Conservation (phyloP, 2,888 invertebrate genomes). For the Apotomis capreana region DNA sequence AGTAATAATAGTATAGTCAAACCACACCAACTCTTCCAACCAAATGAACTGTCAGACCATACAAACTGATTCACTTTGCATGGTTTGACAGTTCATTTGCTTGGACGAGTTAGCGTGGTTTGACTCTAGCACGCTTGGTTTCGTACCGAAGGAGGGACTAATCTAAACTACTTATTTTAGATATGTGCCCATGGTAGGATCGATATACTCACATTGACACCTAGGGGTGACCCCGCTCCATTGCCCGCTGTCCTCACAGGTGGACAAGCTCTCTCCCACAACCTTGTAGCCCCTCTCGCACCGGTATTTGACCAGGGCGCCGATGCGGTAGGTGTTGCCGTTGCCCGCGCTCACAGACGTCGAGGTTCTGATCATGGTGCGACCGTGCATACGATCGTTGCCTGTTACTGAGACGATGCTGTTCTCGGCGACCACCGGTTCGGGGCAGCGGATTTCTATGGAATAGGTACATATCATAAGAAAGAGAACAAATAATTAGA, state of each 20-base stretch:
- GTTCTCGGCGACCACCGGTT: constrained; percentile 91
- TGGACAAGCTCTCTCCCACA: constrained; percentile 91
- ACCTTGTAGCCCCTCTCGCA: constrained; percentile 96
- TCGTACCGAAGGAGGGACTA: too few species aligned
- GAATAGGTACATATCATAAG: constrained; percentile 42
- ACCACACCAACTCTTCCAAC: too few species aligned
- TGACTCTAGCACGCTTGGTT: too few species aligned
- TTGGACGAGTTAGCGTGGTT: too few species aligned
- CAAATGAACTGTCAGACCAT: too few species aligned
- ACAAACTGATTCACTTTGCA: too few species aligned
- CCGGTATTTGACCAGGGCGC: constrained; percentile 93
- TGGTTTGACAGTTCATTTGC: too few species aligned
- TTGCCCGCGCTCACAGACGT: constrained; percentile 87
- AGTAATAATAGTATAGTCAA: too few species aligned
- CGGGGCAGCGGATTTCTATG: constrained; percentile 93
- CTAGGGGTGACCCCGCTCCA: constrained; percentile 93
- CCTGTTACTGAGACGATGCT: constrained; percentile 94
- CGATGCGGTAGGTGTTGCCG: constrained; percentile 92
- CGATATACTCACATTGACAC: constrained; percentile 88
- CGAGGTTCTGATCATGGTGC: constrained; percentile 90
- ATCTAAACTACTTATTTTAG: too few species aligned
- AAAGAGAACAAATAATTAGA: too few species aligned
- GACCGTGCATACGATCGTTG: constrained; percentile 94
- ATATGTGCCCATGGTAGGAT: too few species aligned
- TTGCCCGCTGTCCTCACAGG: constrained; percentile 92